Evolutionary conservation across 2,113 vertebrate species (phyloP).

Genomic region (Papio anubis): DNA sequence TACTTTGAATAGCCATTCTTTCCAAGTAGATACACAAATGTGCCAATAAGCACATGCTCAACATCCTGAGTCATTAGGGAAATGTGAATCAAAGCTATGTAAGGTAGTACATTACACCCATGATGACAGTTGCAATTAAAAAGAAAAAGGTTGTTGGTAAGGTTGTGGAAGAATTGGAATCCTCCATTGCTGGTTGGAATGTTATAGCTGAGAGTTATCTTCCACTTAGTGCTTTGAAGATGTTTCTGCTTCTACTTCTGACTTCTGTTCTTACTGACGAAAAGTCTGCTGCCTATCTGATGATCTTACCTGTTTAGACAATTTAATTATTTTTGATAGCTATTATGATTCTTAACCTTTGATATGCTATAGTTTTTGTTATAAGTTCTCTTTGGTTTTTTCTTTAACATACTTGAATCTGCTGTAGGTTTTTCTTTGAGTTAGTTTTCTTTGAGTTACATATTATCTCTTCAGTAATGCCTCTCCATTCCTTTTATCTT

Average conservation of each 20-base stretch:
- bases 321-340: not conserved
- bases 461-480: not conserved
- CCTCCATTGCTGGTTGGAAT: not conserved
- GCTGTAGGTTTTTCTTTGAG: not conserved
- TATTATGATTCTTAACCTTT: not conserved
- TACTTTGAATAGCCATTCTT: not conserved
- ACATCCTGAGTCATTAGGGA: not conserved
- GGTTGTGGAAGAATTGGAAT: not conserved
- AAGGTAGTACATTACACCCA: not conserved
- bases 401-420: not conserved
- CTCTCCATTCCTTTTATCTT: not conserved
- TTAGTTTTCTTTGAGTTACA: not conserved
- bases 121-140: not conserved
- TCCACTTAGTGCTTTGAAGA: not conserved
- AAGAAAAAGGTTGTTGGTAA: not conserved
- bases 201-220: not conserved
- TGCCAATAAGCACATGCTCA: not conserved
- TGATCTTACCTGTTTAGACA: not conserved
- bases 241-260: not conserved
- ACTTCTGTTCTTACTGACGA: not conserved
- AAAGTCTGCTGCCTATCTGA: not conserved
- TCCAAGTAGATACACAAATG: not conserved
- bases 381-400: not conserved
- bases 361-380: not conserved
- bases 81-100: not conserved